Evolutionary conservation across 2,113 vertebrate genomes (phyloP).

Genomic region (Phyllostomus hastatus): DNA sequence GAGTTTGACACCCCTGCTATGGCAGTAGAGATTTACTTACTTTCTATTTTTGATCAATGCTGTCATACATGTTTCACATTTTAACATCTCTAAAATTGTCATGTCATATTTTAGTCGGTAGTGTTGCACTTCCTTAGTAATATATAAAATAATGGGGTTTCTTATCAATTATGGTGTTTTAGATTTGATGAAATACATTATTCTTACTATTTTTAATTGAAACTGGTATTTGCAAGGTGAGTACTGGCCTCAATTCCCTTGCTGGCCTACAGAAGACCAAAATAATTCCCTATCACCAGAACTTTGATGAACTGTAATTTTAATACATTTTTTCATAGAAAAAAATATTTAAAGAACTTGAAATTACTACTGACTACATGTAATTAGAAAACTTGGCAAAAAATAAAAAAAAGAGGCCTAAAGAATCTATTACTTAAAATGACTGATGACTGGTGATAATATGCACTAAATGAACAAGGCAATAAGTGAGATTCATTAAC

Average conservation of each 20-base stretch:
- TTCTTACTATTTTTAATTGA: constrained; percentile 6
- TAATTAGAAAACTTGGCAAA: neutral
- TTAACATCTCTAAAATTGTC: neutral
- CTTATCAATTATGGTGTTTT: neutral
- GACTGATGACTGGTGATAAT: neutral
- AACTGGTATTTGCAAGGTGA: neutral
- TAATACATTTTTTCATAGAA: constrained; percentile 2
- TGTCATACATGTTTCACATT: neutral
- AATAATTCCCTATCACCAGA: neutral
- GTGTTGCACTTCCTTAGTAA: neutral
- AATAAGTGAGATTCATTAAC: neutral
- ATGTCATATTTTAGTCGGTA: neutral
- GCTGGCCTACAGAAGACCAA: neutral
- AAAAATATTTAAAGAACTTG: neutral
- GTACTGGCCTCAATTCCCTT: neutral
- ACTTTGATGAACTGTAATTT: neutral
- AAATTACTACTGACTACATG: neutral
- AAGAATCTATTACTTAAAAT: constrained; percentile 1
- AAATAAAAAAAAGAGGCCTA: neutral
- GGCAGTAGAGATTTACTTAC: neutral
- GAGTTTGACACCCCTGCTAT: too few species aligned
- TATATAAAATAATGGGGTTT: neutral
- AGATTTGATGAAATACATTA: neutral
- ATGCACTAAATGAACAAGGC: neutral
- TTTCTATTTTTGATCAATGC: neutral